These are phyloP conservation scores for Chiloscyllium punctatum DNA, from an alignment of 2,797 vertebrate species.

Conservation along the genomic window DNA sequence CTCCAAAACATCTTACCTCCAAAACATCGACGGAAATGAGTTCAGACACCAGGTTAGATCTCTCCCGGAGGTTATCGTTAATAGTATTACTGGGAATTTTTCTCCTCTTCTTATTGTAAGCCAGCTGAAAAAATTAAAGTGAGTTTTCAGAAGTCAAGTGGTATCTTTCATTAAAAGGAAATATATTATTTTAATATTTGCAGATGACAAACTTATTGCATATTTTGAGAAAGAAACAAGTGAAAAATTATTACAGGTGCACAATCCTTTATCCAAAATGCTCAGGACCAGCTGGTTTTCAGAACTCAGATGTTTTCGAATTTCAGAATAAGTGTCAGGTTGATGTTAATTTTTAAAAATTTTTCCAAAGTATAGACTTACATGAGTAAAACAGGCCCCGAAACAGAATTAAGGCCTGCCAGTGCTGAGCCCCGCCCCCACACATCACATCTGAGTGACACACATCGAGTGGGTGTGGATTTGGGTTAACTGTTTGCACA, in stretches of 20 bases:
- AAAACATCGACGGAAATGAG: constrained; percentile 68
- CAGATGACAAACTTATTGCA: background rate
- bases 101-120: constrained; percentile 61
- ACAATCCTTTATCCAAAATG: no score
- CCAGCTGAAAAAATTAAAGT: constrained; percentile 59
- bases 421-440: no score
- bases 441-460: no score
- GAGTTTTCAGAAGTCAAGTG: background rate
- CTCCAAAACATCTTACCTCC: constrained; percentile 63
- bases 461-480: no score
- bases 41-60: constrained; percentile 66
- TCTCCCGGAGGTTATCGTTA: constrained; percentile 74
- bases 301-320: no score
- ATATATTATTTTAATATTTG: background rate
- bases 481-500: no score
- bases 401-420: no score
- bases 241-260: background rate
- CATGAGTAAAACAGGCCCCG: no score
- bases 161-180: background rate
- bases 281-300: no score
- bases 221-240: background rate
- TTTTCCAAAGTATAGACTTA: no score
- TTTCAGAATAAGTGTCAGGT: no score
- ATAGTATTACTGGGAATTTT: constrained; percentile 44
- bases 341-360: no score